These are phyloP conservation scores for Steatornis caripensis DNA, from an alignment of 2,113 vertebrate genomes.

Conservation along the genomic window DNA sequence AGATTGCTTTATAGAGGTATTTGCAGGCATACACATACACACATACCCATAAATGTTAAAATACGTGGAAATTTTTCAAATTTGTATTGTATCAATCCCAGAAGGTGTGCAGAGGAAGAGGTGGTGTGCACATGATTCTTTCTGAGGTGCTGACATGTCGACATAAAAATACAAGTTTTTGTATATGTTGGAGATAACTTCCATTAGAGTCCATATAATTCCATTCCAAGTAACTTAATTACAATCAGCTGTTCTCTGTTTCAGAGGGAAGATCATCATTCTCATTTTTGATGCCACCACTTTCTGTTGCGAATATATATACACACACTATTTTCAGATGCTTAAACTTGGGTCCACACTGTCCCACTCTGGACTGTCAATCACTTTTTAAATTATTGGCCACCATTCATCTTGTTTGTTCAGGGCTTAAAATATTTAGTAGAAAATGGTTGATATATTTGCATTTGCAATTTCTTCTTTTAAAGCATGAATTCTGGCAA, in stretches of 20 bases:
- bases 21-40: fast-evolving
- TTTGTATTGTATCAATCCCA: neutral
- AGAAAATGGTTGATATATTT: neutral
- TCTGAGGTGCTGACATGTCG: neutral
- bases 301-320: neutral
- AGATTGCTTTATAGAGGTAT: neutral
- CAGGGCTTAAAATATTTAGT: neutral
- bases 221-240: neutral
- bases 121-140: neutral
- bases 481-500: neutral
- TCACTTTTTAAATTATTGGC: neutral
- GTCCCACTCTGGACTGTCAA: neutral
- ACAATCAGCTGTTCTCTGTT: neutral
- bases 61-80: neutral
- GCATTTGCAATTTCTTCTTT: neutral
- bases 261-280: neutral
- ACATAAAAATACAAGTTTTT: neutral
- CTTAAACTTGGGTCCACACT: neutral
- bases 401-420: neutral
- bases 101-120: neutral
- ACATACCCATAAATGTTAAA: neutral
- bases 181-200: neutral
- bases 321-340: neutral
- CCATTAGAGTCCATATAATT: neutral
- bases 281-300: neutral